Percentiles rank a stretch among this genome's conserved stretches.
Evolutionary conservation across 2,113 vertebrate genomes (phyloP).

Genomic region (Noctilio leporinus): DNA sequence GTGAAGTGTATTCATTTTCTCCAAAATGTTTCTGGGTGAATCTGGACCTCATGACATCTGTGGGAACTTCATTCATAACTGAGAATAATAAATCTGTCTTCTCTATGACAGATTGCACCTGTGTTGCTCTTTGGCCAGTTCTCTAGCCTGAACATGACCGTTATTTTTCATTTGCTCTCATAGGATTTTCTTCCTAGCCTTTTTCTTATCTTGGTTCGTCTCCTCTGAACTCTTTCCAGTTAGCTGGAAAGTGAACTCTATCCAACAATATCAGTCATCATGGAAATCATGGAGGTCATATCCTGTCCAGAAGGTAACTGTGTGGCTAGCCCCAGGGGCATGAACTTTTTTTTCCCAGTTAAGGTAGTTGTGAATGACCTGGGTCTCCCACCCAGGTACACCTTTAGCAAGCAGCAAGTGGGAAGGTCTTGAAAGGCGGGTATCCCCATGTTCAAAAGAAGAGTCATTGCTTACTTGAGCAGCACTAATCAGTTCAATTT

Average conservation of each 20-base stretch:
- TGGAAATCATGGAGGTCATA: constrained; percentile 2
- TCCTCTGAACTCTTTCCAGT: constrained; percentile 61
- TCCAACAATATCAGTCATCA: constrained; percentile 25
- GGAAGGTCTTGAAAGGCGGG: constrained; percentile 19
- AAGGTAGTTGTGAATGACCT: not conserved
- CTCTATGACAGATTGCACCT: not conserved
- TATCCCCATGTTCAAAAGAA: constrained; percentile 13
- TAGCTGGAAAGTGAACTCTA: constrained; percentile 19
- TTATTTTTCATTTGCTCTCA: constrained; percentile 7
- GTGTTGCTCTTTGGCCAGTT: not conserved
- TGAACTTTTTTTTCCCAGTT: not conserved
- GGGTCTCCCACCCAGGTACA: constrained; percentile 37
- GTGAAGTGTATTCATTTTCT: not conserved
- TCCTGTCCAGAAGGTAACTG: constrained; percentile 30
- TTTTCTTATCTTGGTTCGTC: constrained; percentile 31
- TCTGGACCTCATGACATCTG: constrained; percentile 21
- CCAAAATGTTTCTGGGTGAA: not conserved
- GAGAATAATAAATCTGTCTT: not conserved
- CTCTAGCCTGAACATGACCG: constrained; percentile 35
- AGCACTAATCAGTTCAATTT: constrained; percentile 47
- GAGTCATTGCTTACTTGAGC: constrained; percentile 7
- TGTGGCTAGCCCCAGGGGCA: constrained; percentile 28
- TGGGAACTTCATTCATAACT: not conserved
- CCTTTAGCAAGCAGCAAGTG: not conserved
- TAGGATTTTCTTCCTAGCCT: constrained; percentile 35